Evolutionary conservation across 2,888 invertebrate genomes (phyloP).

Genomic region (Hydropsyche betteni): DNA sequence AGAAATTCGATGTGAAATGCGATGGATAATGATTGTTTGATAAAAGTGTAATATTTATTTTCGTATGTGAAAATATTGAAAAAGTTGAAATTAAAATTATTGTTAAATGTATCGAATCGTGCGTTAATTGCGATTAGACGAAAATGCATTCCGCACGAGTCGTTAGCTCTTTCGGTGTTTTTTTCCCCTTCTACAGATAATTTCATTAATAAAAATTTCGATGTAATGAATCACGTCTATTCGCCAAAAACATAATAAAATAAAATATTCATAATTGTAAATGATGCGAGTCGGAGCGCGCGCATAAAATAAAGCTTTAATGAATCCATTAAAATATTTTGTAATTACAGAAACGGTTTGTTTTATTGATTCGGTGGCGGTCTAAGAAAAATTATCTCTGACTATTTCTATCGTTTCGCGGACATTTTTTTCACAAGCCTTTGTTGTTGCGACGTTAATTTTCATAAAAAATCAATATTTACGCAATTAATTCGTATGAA

Average conservation of each 20-base stretch:
- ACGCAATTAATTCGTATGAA: constrained; percentile 25
- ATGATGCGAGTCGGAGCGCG: neutral
- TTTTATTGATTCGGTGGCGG: constrained; percentile 30
- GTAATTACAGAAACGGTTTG: constrained; percentile 29
- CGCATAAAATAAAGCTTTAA: neutral
- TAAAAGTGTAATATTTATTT: neutral
- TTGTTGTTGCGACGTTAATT: constrained; percentile 12
- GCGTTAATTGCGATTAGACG: too few relatives aligned
- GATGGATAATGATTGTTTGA: neutral
- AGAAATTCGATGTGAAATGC: too few relatives aligned
- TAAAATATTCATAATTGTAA: constrained; percentile 6
- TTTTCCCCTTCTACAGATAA: neutral
- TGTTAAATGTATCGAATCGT: too few relatives aligned
- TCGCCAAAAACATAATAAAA: neutral
- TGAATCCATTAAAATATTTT: constrained; percentile 23
- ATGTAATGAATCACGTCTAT: constrained; percentile 21
- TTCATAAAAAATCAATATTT: constrained; percentile 31
- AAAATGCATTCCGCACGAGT: constrained; percentile 19
- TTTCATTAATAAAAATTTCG: constrained; percentile 2
- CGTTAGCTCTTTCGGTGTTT: constrained; percentile 2
- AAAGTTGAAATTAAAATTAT: too few relatives aligned
- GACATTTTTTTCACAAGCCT: neutral
- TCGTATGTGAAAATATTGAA: too few relatives aligned
- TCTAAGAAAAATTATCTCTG: neutral
- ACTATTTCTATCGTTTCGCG: neutral